Evolutionary conservation across 2,888 invertebrate species (phyloP).

Genomic region (Torymus aiolomorphi): DNA sequence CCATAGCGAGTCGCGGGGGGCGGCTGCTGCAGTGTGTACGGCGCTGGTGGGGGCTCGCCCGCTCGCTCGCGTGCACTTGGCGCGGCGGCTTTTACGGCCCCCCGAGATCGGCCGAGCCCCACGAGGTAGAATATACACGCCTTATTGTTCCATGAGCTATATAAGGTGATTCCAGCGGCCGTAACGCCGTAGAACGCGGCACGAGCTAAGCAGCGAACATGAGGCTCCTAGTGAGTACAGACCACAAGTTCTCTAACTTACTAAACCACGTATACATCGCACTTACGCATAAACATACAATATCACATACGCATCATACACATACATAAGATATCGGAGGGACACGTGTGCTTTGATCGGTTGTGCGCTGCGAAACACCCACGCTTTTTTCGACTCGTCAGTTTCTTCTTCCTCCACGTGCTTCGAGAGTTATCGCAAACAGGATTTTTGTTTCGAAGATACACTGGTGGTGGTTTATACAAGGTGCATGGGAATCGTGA

Average conservation of each 20-base stretch:
- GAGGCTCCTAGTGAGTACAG: slow-evolving; percentile 66
- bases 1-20: background rate
- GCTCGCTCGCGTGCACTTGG: background rate
- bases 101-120: slow-evolving; percentile 22
- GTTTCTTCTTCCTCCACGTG: too few relatives aligned
- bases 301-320: too few relatives aligned
- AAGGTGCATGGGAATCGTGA: too few relatives aligned
- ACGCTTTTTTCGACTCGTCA: slow-evolving; percentile 2
- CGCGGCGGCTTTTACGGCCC: slow-evolving; percentile 47
- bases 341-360: too few relatives aligned
- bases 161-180: slow-evolving; percentile 63
- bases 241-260: too few relatives aligned
- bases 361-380: background rate
- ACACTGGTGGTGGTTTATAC: too few relatives aligned
- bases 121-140: slow-evolving; percentile 32
- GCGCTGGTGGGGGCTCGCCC: slow-evolving; percentile 5
- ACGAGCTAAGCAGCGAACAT: slow-evolving; percentile 64
- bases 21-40: slow-evolving; percentile 13
- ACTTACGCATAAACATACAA: background rate
- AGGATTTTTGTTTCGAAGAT: too few relatives aligned
- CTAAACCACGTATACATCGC: background rate
- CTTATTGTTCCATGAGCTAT: slow-evolving; percentile 66
- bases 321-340: too few relatives aligned
- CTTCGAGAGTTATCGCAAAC: too few relatives aligned
- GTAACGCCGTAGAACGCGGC: slow-evolving; percentile 60